Base-by-base conservation (phyloP, 2,797 vertebrate genomes). In the Notolabrus celidotus region DNA sequence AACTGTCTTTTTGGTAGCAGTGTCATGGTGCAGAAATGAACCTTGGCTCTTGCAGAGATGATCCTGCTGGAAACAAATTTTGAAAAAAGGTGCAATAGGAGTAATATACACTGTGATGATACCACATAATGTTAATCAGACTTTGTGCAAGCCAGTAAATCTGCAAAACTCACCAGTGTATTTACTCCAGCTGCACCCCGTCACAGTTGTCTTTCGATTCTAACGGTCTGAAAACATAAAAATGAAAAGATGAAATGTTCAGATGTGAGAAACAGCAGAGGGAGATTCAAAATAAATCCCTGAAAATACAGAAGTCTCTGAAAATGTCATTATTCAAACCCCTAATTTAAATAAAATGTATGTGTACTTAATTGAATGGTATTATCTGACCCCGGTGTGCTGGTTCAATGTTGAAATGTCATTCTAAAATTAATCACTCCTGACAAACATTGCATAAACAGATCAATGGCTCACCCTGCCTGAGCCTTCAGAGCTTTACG, bases 131-230 rank as follows among this genome's bases (percentile, higher is more conserved):
- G 33, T 3, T n/a, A 15, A 51, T 58, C 17, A 41, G 19, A 49
- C 46, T 20, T 25, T 23, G 36, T 36, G 5, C 12, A 56, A 7
- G 10, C 8, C 17, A 23, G 27, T 38, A 4, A 43, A 36, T 56
- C 12, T 42, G 8, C 27, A 23, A 17, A 1, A 67, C 75, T 85
- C 58, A 84, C 67, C 38, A 0, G 4, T 39, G 14, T 15, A 10
- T 53, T 84, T 88, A 92, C 67, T 93, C 92, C 10, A 89, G 52
- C 83, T 91, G 86, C 36, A 94, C 87, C 2, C 90, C 86, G 16
- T 92, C 92, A 74, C 90, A 92, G 54, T 45, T 80, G 22, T 92
- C 92, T 70, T 92, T 92, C 6, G 77, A 47, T 53, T 92, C 85
- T 36, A 86, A 47, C 7, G 82, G 74, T 56, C 93, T 94, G 55